Percentiles rank a stretch among this genome's conserved stretches.
Evolutionary conservation across 1,140 invertebrate species (phyloP).

Genomic region (Agrypnia vestita): DNA sequence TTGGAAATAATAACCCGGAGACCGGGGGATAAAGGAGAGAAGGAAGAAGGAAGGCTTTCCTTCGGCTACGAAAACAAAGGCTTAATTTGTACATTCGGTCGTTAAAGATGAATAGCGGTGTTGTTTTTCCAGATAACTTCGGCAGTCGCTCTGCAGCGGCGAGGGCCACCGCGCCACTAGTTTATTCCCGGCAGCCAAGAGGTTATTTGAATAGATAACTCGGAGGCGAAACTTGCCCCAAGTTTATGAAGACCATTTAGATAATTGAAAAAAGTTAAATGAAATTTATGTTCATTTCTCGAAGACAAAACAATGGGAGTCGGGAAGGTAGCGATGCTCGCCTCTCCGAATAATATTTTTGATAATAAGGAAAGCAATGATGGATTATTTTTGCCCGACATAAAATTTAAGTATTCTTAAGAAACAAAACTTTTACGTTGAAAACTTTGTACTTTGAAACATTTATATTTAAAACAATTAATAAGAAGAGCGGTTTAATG

Average conservation of each 20-base stretch:
- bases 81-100: slow-evolving; percentile 49
- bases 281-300: slow-evolving; percentile 41
- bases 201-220: slow-evolving; percentile 41
- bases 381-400: background rate
- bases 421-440: no score
- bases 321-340: slow-evolving; percentile 14
- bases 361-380: background rate
- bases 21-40: background rate
- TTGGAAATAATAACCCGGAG: slow-evolving; percentile 54
- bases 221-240: background rate
- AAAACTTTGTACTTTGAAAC: no score
- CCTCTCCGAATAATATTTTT: background rate
- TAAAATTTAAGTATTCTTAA: no score
- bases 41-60: background rate
- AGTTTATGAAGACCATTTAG: slow-evolving; percentile 38
- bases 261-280: slow-evolving; percentile 42
- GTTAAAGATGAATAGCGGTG: slow-evolving; percentile 38
- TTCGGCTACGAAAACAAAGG: slow-evolving; percentile 32
- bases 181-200: slow-evolving; percentile 35
- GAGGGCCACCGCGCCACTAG: slow-evolving; percentile 14
- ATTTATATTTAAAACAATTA: no score
- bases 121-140: slow-evolving; percentile 46
- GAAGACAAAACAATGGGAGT: slow-evolving; percentile 33
- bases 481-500: no score
- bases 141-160: slow-evolving; percentile 3